Base-by-base conservation (phyloP, 1,140 invertebrate species). In the Diploscapter pachys region DNA sequence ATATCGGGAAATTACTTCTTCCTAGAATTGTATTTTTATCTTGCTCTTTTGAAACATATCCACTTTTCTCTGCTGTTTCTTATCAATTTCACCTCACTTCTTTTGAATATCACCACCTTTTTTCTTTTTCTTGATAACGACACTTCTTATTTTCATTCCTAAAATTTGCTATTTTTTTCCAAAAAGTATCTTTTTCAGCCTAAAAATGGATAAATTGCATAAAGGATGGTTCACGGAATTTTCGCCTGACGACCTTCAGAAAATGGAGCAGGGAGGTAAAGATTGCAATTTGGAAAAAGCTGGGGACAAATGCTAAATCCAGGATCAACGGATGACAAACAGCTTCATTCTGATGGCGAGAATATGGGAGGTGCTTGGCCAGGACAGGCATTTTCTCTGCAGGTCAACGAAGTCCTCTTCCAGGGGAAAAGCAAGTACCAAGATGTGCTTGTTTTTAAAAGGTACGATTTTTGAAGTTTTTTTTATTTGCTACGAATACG, bases 161-260 rank as follows among this genome's bases (percentile, higher is more conserved):
- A 3, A 49, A 54, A 6, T 73, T 13, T 71, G 3, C 31, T 63
- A 9, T 49, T 51, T 54, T 11, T 5, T 5, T 31, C 11, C 2
- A 55, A 63, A 63, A 51, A n/a, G n/a, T 73, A 8, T 50, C 48
- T 69, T 59, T 6, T 54, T 65, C 63, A 9, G 4, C 31, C 11
- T 63, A 61, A 72, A 8, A 31, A 91, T 91, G 90, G 84, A 91
- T 86, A 78, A 80, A 9, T 82, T 94, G 73, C 90, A 91, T 81
- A 87, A 91, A 77, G 92, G 93, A 68, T 96, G 94, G 94, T 96
- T 95, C 82, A 93, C 91, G 80, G 94, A 96, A 69, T 86, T 85
- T 62, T 85, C 84, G 1, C 83, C 83, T 4, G 82, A 81, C 53
- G 80, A 81, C 57, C 52, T 81, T 52, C 78, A 78, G 54, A 65